These are phyloP conservation scores for Furcifer pardalis DNA, from an alignment of 2,797 vertebrate genomes.

Conservation along the genomic window DNA sequence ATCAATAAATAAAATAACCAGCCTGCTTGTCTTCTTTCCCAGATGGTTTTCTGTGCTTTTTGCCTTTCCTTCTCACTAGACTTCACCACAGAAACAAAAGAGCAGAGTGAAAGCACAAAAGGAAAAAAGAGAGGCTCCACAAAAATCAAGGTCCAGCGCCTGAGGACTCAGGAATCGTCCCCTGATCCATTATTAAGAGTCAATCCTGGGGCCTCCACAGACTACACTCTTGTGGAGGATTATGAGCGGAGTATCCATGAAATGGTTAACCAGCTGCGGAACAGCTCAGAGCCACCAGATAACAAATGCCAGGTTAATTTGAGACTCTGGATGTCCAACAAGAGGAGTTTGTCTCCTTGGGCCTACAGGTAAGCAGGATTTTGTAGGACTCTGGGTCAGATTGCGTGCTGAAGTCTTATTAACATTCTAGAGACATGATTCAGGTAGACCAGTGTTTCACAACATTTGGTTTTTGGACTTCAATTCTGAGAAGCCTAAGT, in stretches of 20 bases:
- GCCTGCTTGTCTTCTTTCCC: slow-evolving; percentile 39
- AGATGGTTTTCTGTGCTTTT: slow-evolving; percentile 75
- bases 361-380: slow-evolving; percentile 81
- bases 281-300: slow-evolving; percentile 75
- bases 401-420: too few relatives aligned
- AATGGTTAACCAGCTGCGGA: slow-evolving; percentile 82
- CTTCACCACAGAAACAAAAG: slow-evolving; percentile 58
- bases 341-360: slow-evolving; percentile 85
- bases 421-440: too few relatives aligned
- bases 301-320: slow-evolving; percentile 83
- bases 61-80: slow-evolving; percentile 68
- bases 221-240: slow-evolving; percentile 77
- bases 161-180: slow-evolving; percentile 60
- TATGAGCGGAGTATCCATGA: slow-evolving; percentile 83
- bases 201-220: slow-evolving; percentile 61
- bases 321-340: slow-evolving; percentile 85
- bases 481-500: too few relatives aligned
- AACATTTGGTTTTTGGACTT: too few relatives aligned
- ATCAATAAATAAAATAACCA: accelerated
- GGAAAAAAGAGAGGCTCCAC: slow-evolving; percentile 68
- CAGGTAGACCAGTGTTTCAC: too few relatives aligned
- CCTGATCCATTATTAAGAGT: slow-evolving; percentile 73
- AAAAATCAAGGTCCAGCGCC: slow-evolving; percentile 47
- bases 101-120: slow-evolving; percentile 67
- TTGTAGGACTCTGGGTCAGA: background rate